These are phyloP conservation scores for Caenorhabditis remanei DNA, from an alignment of 1,140 invertebrate species.

Conservation along the genomic window DNA sequence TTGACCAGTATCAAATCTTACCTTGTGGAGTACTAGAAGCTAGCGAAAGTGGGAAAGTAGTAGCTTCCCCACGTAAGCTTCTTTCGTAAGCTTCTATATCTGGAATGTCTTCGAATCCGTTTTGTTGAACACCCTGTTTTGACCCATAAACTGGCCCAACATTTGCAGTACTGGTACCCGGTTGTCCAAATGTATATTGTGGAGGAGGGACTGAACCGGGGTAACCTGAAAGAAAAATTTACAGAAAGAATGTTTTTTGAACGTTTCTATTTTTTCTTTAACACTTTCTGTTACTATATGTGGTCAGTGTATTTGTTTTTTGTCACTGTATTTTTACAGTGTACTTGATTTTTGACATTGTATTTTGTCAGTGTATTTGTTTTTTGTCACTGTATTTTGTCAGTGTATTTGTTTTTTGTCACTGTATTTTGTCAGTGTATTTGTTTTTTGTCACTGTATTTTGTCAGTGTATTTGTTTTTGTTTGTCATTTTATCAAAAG, in stretches of 20 bases:
- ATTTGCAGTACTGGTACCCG: not conserved
- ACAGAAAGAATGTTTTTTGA: not conserved
- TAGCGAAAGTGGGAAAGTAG: not conserved
- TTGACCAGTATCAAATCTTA: too few relatives aligned
- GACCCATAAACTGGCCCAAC: not conserved
- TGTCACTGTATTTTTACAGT: too few relatives aligned
- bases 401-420: too few relatives aligned
- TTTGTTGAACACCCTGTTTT: not conserved
- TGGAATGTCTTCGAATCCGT: constrained; percentile 37
- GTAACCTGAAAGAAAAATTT: not conserved
- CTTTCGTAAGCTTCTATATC: constrained; percentile 31
- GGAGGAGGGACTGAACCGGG: not conserved
- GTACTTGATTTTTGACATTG: too few relatives aligned
- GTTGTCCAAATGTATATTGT: not conserved
- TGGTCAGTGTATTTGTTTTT: too few relatives aligned
- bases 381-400: too few relatives aligned
- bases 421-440: too few relatives aligned
- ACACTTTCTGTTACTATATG: not conserved
- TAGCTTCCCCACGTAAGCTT: not conserved
- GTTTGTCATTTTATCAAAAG: too few relatives aligned
- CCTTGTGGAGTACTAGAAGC: not conserved
- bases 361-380: too few relatives aligned
- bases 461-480: too few relatives aligned
- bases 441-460: too few relatives aligned
- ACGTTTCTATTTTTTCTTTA: not conserved